A percentile compares a stretch with the other conserved stretches of the same genome.
phyloP scores from a whole-genome alignment of 2,113 vertebrate genomes.

The Phoenicopterus ruber region DNA sequence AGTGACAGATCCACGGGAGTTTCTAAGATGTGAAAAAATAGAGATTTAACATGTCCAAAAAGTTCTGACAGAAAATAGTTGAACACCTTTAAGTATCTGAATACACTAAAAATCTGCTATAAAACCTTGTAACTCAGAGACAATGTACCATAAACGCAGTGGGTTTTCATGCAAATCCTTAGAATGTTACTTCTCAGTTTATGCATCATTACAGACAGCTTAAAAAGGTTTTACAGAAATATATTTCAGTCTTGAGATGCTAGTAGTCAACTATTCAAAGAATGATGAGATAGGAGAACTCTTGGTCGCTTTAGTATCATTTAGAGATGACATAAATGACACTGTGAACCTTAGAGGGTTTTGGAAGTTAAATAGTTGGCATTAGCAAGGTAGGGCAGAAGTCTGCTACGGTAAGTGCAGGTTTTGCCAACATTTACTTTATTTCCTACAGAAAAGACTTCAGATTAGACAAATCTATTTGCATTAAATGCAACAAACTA shows the following conservation, averaged over 20 bases:
- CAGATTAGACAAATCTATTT: not conserved
- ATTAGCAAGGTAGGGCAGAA: not conserved
- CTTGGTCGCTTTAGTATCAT: not conserved
- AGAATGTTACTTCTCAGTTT: not conserved
- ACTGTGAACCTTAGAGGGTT: not conserved
- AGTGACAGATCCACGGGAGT: not conserved
- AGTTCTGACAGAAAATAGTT: not conserved
- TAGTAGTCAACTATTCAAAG: not conserved
- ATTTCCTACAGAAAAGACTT: not conserved
- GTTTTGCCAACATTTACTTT: not conserved
- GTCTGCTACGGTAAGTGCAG: not conserved
- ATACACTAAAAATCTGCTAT: conserved; percentile 6
- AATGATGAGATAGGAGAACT: not conserved
- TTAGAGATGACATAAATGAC: not conserved
- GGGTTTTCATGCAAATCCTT: not conserved
- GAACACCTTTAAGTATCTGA: not conserved
- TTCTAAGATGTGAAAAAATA: not conserved
- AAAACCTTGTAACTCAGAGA: conserved; percentile 1
- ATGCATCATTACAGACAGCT: conserved; percentile 1
- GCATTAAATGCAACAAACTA: not conserved
- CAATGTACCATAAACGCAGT: not conserved
- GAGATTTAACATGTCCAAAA: not conserved
- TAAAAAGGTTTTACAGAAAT: conserved; percentile 20
- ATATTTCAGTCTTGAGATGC: not conserved
- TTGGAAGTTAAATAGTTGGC: not conserved